Base-by-base conservation (phyloP, 2,113 vertebrate species). In the Cochlearius cochlearius region DNA sequence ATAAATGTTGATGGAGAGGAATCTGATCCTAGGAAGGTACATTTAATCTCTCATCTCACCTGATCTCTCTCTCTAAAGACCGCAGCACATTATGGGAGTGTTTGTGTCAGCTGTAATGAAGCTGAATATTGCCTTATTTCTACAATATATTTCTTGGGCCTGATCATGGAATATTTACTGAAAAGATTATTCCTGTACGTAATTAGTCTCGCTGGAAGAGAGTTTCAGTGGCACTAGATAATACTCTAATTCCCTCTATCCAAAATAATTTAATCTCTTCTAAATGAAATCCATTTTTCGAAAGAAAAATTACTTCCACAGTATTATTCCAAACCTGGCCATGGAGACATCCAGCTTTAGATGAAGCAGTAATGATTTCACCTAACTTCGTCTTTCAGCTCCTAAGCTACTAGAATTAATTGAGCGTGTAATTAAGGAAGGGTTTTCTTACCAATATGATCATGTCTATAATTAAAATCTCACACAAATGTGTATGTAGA, bases 391-490 rank as follows among this genome's bases (percentile, higher is more conserved):
- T 83, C 74, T 90, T 88, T 81, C 81, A 85, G 23, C 66, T 97
- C 82, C 87, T 94, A 56, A 95, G 86, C 76, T 82, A 84, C 94
- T 45, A 53, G 75, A 93, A 93, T 95, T 98, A 95, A 96, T 96
- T 97, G 96, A 96, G 79, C 9, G 0, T 95, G 94, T 96, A 97
- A 97, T 98, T 98, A 97, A 96, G 64, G 93, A 96, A 97, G 59
- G 50, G 50, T 72, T 92, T 93, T 89, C 95, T 95, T 95, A 96
- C 96, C 95, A 97, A 93, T 86, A 81, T 74, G 93, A 91, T 76
- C 88, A 72, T 91, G 73, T 60, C 52, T 95, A 43, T 97, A 96
- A 97, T 97, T 97, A 97, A 96, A 96, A 94, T 82, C 69, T 97
- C 95, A 86, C 87, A 92, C 79, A 94, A 88, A 89, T 92, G 53